These are phyloP conservation scores for Spheniscus mendiculus DNA, from an alignment of 2,113 vertebrate species.

Conservation along the genomic window DNA sequence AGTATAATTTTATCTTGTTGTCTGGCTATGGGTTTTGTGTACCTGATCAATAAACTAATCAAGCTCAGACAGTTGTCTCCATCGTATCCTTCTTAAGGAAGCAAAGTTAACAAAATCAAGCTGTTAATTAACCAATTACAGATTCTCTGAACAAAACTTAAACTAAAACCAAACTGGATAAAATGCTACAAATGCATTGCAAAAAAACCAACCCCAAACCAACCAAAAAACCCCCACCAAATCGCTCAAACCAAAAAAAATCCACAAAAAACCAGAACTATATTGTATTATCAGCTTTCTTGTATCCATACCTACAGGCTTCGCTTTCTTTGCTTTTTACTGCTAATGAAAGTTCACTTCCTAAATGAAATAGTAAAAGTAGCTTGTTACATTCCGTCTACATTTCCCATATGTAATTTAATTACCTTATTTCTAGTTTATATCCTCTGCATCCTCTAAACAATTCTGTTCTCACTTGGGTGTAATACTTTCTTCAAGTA, in stretches of 20 bases:
- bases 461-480: background rate
- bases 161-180: background rate
- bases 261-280: background rate
- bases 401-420: background rate
- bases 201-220: background rate
- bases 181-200: background rate
- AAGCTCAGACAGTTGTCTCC: background rate
- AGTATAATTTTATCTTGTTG: background rate
- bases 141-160: background rate
- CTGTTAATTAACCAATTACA: background rate
- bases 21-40: background rate
- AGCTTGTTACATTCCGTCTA: background rate
- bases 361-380: background rate
- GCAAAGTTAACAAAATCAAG: background rate
- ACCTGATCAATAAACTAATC: background rate
- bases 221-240: background rate
- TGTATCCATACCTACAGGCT: background rate
- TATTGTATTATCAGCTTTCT: background rate
- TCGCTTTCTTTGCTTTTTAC: constrained; percentile 37
- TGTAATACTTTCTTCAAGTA: background rate
- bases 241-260: background rate
- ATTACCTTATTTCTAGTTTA: background rate
- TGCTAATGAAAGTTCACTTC: constrained; percentile 18
- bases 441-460: background rate
- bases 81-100: background rate